Conservation (phyloP, 1,140 invertebrate species). For the Littorina saxatilis region DNA sequence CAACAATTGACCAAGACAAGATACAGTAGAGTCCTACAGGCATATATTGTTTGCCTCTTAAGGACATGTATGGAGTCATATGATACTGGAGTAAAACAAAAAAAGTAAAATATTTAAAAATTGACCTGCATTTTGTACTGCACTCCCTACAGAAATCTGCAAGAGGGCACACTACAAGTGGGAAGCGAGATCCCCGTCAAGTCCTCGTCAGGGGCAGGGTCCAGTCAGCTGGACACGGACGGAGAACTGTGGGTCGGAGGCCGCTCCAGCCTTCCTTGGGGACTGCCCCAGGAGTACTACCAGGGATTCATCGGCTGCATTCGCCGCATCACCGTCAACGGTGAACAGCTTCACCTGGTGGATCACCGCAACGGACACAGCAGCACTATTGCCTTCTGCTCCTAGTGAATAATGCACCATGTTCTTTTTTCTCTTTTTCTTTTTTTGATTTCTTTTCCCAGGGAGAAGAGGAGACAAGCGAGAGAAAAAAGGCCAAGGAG, state of each 20-base stretch:
- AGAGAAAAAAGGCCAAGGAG: no score
- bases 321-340: constrained; percentile 60
- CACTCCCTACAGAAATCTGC: constrained; percentile 82
- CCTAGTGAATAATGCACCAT: constrained; percentile 29
- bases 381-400: constrained; percentile 49
- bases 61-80: no score
- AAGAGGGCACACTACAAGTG: constrained; percentile 82
- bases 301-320: constrained; percentile 82
- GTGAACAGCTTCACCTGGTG: constrained; percentile 63
- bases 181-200: constrained; percentile 82
- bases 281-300: constrained; percentile 79
- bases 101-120: no score
- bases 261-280: constrained; percentile 79
- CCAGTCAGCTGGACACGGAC: constrained; percentile 84
- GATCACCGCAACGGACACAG: constrained; percentile 56
- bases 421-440: not conserved
- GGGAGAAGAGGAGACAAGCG: no score
- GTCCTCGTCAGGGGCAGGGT: constrained; percentile 80
- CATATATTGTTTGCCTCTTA: no score
- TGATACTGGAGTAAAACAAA: no score
- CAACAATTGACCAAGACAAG: no score
- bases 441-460: not conserved
- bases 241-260: constrained; percentile 85
- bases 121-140: no score
- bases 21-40: no score